Conservation (phyloP, 2,797 vertebrate genomes). For the Oreonectes daqikongensis region DNA sequence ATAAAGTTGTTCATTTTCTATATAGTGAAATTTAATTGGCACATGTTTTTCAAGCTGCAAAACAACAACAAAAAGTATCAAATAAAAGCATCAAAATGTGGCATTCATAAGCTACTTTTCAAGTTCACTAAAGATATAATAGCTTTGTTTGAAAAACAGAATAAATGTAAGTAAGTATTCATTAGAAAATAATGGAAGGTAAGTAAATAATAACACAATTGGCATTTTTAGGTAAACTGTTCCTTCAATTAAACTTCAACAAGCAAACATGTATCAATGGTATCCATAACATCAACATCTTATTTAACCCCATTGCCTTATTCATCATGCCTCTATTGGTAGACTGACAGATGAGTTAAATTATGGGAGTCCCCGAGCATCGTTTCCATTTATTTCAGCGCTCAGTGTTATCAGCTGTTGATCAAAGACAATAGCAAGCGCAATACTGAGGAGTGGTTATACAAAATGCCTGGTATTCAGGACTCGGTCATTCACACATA, state of each 20-base stretch:
- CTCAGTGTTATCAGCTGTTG: constrained; percentile 24
- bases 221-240: background rate
- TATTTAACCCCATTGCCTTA: constrained; percentile 18
- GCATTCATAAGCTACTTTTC: too few relatives aligned
- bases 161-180: too few relatives aligned
- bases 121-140: too few relatives aligned
- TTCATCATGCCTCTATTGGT: background rate
- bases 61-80: background rate
- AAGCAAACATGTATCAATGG: background rate
- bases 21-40: background rate
- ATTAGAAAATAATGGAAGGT: background rate
- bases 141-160: too few relatives aligned
- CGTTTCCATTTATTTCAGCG: constrained; percentile 2
- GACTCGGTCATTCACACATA: constrained; percentile 27
- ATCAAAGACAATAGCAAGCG: constrained; percentile 5
- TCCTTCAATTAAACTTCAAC: constrained; percentile 3
- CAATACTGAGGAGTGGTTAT: background rate
- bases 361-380: background rate
- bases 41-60: background rate
- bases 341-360: background rate
- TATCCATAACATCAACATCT: background rate
- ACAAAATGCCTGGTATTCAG: constrained; percentile 29
- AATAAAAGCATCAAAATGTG: background rate
- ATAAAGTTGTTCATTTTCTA: background rate
- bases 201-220: background rate